phyloP scores from a whole-genome alignment of 2,888 invertebrate species.

The Chloromyia formosa region DNA sequence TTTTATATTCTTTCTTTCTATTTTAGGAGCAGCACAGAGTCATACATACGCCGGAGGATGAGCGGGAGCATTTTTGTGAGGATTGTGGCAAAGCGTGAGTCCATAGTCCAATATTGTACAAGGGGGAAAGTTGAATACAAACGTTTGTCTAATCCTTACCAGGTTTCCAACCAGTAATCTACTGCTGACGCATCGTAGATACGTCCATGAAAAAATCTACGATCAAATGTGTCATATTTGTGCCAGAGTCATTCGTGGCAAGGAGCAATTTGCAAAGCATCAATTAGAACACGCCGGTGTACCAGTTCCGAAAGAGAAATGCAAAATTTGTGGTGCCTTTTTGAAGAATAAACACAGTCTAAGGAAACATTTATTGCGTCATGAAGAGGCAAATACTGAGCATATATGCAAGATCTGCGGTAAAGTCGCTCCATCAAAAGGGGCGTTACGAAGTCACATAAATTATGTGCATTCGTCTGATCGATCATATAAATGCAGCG shows the following conservation, averaged over 20 bases:
- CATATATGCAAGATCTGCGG: slow-evolving; percentile 60
- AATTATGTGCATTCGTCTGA: slow-evolving; percentile 60
- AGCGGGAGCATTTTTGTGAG: slow-evolving; percentile 56
- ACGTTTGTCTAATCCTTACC: not conserved
- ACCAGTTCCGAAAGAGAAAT: slow-evolving; percentile 59
- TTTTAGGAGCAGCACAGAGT: slow-evolving; percentile 61
- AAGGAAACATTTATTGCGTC: slow-evolving; percentile 60
- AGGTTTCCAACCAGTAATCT: slow-evolving; percentile 59
- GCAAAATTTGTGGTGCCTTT: slow-evolving; percentile 61
- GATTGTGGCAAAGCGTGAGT: slow-evolving; percentile 58
- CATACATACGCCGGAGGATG: slow-evolving; percentile 58
- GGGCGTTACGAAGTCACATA: slow-evolving; percentile 60
- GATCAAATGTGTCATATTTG: slow-evolving; percentile 62
- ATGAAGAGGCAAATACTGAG: slow-evolving; percentile 56
- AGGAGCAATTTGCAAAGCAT: slow-evolving; percentile 60
- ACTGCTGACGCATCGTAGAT: slow-evolving; percentile 57
- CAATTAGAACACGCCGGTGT: slow-evolving; percentile 59
- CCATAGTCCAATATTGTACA: not conserved
- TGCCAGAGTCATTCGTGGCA: slow-evolving; percentile 61
- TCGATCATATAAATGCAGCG: slow-evolving; percentile 58
- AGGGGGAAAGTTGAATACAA: no score
- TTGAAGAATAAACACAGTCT: slow-evolving; percentile 61
- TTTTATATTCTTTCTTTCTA: no score
- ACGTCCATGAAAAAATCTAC: slow-evolving; percentile 58
- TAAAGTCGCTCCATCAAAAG: slow-evolving; percentile 60